Base-by-base conservation (phyloP, 2,113 vertebrate species). In the Platichthys flesus region DNA sequence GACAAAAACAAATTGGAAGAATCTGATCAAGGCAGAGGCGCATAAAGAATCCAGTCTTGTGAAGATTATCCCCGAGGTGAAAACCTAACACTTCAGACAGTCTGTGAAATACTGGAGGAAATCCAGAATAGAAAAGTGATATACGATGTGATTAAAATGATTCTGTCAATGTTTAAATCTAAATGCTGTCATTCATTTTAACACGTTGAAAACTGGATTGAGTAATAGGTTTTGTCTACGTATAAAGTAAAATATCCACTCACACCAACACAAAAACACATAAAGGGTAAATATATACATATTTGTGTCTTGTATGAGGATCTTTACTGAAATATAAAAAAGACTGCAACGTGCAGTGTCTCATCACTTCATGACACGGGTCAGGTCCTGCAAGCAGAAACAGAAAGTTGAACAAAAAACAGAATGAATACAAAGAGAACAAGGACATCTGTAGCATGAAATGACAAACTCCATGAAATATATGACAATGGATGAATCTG, bases 81-180 rank as follows among this genome's bases (percentile, higher is more conserved):
- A 72, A 77, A 52, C 31, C 28, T 49, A 16, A 47, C 12, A 62
- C 18, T 70, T n/a, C 74, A 88, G 35, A 15, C 10, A 42, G 40
- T 37, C 7, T 8, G 35, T 37, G 35, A 21, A 35, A 2, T n/a
- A 9, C 56, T 51, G 74, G 75, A 62, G 78, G 56, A 67, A 31
- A 31, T 61, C 52, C 28, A 24, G 42, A 59, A 31, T 69, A 69
- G 83, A 78, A 78, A 80, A 79, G 31, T 84, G 76, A 85, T 60
- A 63, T 12, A 28, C 21, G 1, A 72, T 58, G 65, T 79, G 76
- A 71, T 28, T 73, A 47, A 67, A 67, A 42, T 21, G 5, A 31
- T 56, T 63, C 49, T 82, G 57, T 77, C 72, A 75, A 87, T 71
- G 59, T 63, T 59, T 20, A 1, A 18, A 51, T 18, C 7, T 31